These are phyloP conservation scores for Holothuria scabra DNA, from an alignment of 53 echinoderm and acorn worm genomes.

Conservation along the genomic window DNA sequence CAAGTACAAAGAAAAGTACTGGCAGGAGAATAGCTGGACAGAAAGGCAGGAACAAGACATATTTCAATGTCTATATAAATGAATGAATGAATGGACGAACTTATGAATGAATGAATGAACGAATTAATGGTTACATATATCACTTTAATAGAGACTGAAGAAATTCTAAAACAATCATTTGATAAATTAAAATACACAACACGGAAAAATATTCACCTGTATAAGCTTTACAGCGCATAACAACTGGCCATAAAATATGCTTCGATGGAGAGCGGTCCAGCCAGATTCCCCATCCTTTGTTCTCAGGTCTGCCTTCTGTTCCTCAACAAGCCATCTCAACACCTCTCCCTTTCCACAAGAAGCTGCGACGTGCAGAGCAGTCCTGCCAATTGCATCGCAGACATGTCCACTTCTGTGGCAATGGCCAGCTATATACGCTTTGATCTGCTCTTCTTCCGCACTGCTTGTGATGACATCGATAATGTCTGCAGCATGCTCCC, in stretches of 20 bases:
- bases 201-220: conserved; percentile 71
- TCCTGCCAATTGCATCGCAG: conserved; percentile 78
- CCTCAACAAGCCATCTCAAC: conserved; percentile 79
- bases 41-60: no score
- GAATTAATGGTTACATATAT: no score
- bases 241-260: conserved; percentile 91
- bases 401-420: conserved; percentile 77
- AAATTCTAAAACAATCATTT: no score
- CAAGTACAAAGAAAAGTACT: no score
- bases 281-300: conserved; percentile 85
- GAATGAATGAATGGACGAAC: no score
- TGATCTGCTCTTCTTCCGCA: conserved; percentile 69
- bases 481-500: conserved; percentile 70
- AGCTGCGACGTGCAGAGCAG: conserved; percentile 84
- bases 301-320: conserved; percentile 65
- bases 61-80: no score
- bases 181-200: no score
- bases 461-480: conserved; percentile 68
- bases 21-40: no score
- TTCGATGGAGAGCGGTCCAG: conserved; percentile 94
- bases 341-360: conserved; percentile 84
- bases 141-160: no score
- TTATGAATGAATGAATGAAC: no score
- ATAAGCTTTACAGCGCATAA: conserved; percentile 81
- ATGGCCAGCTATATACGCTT: conserved; percentile 62